Conservation (phyloP, 2,888 invertebrate species). For the Therioaphis trifolii region DNA sequence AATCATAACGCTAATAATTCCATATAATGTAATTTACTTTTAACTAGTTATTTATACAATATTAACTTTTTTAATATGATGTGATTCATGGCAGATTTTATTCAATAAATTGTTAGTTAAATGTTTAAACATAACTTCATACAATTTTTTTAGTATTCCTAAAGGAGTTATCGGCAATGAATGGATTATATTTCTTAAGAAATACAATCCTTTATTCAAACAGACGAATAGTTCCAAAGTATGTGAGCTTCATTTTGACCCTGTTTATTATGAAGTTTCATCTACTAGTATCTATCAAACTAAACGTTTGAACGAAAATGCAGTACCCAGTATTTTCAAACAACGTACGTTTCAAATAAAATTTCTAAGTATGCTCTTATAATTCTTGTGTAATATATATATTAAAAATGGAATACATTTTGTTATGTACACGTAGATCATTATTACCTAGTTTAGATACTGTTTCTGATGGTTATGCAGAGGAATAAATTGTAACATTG, state of each 20-base stretch:
- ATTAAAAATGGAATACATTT: not conserved
- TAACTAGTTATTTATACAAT: too few species aligned
- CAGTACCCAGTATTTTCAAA: slow-evolving; percentile 6
- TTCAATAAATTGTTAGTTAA: too few species aligned
- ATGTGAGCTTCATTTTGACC: slow-evolving; percentile 21
- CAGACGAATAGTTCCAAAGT: too few species aligned
- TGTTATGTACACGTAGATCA: not conserved
- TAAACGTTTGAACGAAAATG: slow-evolving; percentile 16
- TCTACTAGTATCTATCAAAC: slow-evolving; percentile 11
- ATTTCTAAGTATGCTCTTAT: not conserved
- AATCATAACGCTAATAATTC: too few species aligned
- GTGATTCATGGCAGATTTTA: too few species aligned
- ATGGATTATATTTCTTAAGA: too few species aligned
- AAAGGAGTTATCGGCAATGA: too few species aligned
- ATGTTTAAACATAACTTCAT: too few species aligned
- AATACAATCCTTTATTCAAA: too few species aligned
- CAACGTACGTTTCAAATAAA: slow-evolving; percentile 5
- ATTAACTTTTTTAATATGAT: too few species aligned
- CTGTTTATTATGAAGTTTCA: not conserved
- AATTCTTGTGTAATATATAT: not conserved
- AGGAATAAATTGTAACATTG: not conserved
- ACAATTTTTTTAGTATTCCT: too few species aligned
- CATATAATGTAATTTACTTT: too few species aligned
- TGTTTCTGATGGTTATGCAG: not conserved
- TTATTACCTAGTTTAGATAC: not conserved